A percentile compares a stretch with the other conserved stretches of the same genome.
phyloP scores from a whole-genome alignment of 2,113 vertebrate species.

The Triplophysa rosa region DNA sequence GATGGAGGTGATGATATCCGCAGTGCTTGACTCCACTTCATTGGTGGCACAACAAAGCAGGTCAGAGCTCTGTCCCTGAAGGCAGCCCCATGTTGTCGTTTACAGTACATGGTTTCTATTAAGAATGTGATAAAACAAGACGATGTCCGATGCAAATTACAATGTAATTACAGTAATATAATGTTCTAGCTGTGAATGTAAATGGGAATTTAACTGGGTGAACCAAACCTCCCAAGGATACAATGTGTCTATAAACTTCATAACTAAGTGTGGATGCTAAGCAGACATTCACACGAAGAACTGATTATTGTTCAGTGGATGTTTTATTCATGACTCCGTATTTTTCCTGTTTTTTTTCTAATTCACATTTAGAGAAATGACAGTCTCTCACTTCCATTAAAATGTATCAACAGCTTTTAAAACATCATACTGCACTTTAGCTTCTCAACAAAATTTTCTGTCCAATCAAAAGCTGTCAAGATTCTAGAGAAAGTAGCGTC shows the following conservation, averaged over 20 bases:
- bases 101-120: constrained; percentile 34
- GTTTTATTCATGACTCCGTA: neutral
- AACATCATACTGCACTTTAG: too few species aligned
- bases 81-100: constrained; percentile 39
- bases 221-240: neutral
- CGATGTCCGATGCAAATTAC: constrained; percentile 2
- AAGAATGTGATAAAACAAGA: constrained; percentile 37
- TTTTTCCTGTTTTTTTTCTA: too few species aligned
- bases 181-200: constrained; percentile 23
- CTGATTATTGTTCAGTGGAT: neutral
- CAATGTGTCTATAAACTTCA: neutral
- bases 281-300: neutral
- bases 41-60: neutral
- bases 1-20: constrained; percentile 45
- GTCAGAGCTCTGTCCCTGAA: constrained; percentile 26
- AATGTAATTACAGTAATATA: constrained; percentile 4
- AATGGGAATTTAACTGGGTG: neutral
- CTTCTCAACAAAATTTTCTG: too few species aligned
- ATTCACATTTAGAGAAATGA: too few species aligned
- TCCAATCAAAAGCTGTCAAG: too few species aligned
- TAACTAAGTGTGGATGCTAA: neutral
- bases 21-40: neutral
- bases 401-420: too few species aligned
- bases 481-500: too few species aligned
- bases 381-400: too few species aligned